Conservation (phyloP, 1,140 invertebrate genomes). For the Drosophila orosa region DNA sequence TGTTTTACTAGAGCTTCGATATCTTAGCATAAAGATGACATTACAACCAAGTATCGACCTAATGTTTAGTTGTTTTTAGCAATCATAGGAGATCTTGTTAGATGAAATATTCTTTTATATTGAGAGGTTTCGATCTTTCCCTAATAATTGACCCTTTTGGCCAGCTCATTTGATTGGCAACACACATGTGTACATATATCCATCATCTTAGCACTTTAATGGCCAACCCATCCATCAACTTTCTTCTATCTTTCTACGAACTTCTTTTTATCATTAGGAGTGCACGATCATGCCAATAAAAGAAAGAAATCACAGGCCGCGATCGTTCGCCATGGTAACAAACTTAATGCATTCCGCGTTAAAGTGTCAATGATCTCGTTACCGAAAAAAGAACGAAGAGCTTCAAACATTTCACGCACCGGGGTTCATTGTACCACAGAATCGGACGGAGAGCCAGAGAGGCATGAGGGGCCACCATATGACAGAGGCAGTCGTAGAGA, state of each 20-base stretch:
- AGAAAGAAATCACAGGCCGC: slow-evolving; percentile 61
- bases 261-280: slow-evolving; percentile 79
- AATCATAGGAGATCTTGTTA: no score
- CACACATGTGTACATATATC: slow-evolving; percentile 5
- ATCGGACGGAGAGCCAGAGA: slow-evolving; percentile 37
- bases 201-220: slow-evolving; percentile 38
- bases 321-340: slow-evolving; percentile 74
- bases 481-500: slow-evolving; percentile 26
- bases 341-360: slow-evolving; percentile 82
- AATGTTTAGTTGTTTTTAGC: no score
- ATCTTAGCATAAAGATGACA: no score
- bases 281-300: slow-evolving; percentile 82
- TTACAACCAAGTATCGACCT: no score
- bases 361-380: slow-evolving; percentile 83
- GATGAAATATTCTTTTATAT: background rate
- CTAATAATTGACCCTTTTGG: slow-evolving; percentile 14
- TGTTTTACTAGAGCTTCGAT: no score
- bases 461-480: slow-evolving; percentile 28
- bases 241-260: slow-evolving; percentile 69
- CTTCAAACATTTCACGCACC: slow-evolving; percentile 80
- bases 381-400: slow-evolving; percentile 63
- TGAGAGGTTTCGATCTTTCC: background rate
- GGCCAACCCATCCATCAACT: slow-evolving; percentile 42
- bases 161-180: slow-evolving; percentile 10
- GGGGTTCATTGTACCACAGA: slow-evolving; percentile 72